Conservation (phyloP, 2,888 invertebrate species). For the Ormyrus thymus region DNA sequence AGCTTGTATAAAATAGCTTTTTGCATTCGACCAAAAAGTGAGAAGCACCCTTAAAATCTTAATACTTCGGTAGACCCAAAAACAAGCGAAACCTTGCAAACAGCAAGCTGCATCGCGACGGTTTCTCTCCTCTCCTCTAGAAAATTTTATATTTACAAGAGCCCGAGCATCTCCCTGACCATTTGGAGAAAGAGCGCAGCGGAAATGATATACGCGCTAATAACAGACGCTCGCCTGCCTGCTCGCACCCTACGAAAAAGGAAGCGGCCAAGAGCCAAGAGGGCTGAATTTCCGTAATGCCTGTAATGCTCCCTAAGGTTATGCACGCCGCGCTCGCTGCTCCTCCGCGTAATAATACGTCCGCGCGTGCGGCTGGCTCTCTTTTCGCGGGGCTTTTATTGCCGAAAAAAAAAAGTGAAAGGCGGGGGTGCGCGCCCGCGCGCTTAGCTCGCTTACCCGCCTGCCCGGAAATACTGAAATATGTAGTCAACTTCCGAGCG, state of each 20-base stretch:
- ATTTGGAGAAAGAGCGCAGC: conserved; percentile 62
- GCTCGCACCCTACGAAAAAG: conserved; percentile 36
- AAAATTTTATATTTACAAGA: too few relatives aligned
- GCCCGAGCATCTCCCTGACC: conserved; percentile 56
- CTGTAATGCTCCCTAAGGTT: conserved; percentile 64
- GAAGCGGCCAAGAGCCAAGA: conserved; percentile 57
- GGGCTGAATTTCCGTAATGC: conserved; percentile 70
- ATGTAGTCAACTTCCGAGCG: conserved; percentile 59
- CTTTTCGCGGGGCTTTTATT: conserved; percentile 66
- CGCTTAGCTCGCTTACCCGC: not conserved
- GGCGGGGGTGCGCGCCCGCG: not conserved
- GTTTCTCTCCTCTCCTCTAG: too few relatives aligned
- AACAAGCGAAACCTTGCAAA: too few relatives aligned
- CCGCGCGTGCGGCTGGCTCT: conserved; percentile 52
- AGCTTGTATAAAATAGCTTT: too few relatives aligned
- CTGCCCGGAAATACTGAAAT: conserved; percentile 61
- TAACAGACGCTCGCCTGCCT: conserved; percentile 63
- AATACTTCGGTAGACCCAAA: too few relatives aligned
- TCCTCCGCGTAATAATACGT: conserved; percentile 44
- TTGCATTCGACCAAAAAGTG: too few relatives aligned
- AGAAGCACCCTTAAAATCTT: too few relatives aligned
- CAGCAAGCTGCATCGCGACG: too few relatives aligned
- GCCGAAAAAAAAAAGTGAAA: conserved; percentile 59
- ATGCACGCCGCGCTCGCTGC: conserved; percentile 40
- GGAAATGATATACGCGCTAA: conserved; percentile 71